These are phyloP conservation scores for Tiliacea citrago DNA, from an alignment of 2,888 invertebrate genomes.

Conservation along the genomic window DNA sequence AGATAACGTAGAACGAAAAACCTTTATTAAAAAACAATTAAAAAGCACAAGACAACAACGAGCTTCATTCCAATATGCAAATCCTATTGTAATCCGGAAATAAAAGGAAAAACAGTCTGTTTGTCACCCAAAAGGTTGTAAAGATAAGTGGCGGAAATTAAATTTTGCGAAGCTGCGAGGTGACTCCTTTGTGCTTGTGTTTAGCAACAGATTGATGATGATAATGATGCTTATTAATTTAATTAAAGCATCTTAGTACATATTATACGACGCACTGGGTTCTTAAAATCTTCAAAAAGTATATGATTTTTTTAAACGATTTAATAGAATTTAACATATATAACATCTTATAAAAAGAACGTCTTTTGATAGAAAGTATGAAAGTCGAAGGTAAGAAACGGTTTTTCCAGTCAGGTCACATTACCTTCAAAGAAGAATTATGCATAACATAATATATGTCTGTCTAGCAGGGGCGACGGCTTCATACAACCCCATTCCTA, in stretches of 20 bases:
- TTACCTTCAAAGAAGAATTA: conserved; percentile 34
- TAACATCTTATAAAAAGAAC: not conserved
- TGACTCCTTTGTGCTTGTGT: conserved; percentile 25
- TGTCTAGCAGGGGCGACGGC: no score
- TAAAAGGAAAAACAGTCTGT: conserved; percentile 41
- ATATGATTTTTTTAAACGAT: not conserved
- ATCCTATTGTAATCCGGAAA: conserved; percentile 41
- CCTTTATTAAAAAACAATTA: conserved; percentile 45
- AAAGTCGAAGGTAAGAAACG: conserved; percentile 10
- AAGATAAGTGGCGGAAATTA: conserved; percentile 42
- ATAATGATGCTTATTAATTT: conserved; percentile 4
- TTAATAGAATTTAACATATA: not conserved
- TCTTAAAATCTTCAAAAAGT: not conserved
- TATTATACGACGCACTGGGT: not conserved
- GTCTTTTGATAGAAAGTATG: conserved; percentile 7
- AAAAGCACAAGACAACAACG: conserved; percentile 31
- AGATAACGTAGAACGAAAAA: conserved; percentile 35
- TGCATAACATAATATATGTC: conserved; percentile 16
- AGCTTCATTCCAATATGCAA: conserved; percentile 43
- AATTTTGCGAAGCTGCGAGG: conserved; percentile 23
- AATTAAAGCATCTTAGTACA: not conserved
- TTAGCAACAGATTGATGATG: not conserved
- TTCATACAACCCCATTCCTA: no score
- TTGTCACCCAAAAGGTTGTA: conserved; percentile 37
- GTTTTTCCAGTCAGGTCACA: conserved; percentile 13